Conservation (phyloP, 53 echinoderm and acorn worm genomes). For the Paracentrotus lividus region DNA sequence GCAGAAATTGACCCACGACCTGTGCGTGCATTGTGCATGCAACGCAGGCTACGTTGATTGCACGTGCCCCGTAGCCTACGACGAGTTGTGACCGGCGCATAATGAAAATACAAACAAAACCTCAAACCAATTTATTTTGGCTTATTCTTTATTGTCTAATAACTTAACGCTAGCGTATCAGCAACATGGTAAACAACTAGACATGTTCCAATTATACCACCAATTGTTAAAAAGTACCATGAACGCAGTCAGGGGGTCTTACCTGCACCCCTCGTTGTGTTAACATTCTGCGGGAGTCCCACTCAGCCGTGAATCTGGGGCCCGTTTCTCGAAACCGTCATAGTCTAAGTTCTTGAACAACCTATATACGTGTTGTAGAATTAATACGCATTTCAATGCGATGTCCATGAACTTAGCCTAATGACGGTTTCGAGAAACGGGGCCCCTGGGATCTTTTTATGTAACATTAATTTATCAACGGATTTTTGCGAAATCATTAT, state of each 20-base stretch:
- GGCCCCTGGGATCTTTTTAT: too few relatives aligned
- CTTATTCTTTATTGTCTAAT: background rate
- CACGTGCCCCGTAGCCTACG: too few relatives aligned
- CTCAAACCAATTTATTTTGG: background rate
- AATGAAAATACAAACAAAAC: background rate
- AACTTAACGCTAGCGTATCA: background rate
- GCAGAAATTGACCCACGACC: too few relatives aligned
- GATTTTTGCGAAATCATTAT: background rate
- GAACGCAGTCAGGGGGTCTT: background rate
- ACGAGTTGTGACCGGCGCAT: too few relatives aligned
- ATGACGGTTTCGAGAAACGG: too few relatives aligned
- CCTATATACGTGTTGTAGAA: too few relatives aligned
- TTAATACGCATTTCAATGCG: too few relatives aligned
- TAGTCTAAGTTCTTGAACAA: too few relatives aligned
- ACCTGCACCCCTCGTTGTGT: background rate
- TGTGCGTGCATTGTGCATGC: too few relatives aligned
- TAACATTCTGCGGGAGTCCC: background rate
- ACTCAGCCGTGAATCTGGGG: conserved; percentile 4
- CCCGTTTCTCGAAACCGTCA: too few relatives aligned
- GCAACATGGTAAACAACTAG: background rate
- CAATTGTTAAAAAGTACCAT: background rate
- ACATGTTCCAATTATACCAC: background rate
- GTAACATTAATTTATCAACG: background rate
- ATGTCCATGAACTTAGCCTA: too few relatives aligned
- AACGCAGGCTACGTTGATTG: too few relatives aligned